Base-by-base conservation (phyloP, 2,797 vertebrate genomes). In the Tarsius wallacei region DNA sequence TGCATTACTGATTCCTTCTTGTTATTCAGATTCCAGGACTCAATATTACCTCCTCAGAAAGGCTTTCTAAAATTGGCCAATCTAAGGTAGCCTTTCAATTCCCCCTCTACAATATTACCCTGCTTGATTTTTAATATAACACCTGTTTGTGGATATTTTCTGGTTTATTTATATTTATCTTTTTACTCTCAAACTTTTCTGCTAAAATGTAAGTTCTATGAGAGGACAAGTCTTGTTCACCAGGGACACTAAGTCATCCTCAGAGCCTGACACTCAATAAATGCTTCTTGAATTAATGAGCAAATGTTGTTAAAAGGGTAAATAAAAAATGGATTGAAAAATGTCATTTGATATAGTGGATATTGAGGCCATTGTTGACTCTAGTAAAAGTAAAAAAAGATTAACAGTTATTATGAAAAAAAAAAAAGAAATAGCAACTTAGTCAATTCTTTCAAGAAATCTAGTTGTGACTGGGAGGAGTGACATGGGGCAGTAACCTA, bases 131-230 rank as follows among this genome's bases (percentile, higher is more conserved):
- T 81, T 82, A 96, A 94, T 1, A 5, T 49, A 71, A 76, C 7
- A 94, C 17, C 81, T 82, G 21, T 73, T 81, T 86, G 70, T 11
- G 16, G 15, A 81, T 88, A 70, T 63, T 88, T 55, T 93, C 31
- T 94, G 33, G 31, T 68, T 86, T 87, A 12, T 61, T 89, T 85
- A 31, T 14, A 16, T 74, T 87, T 66, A 81, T 82, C 84, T 78
- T n/a, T 55, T 93, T 74, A 77, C 11, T 90, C 33, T 55, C 81
- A 92, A 92, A 94, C 26, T 64, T 91, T 77, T 84, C 49, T 84
- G 42, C 86, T 84, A 68, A 91, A 92, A 90, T 86, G 2, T 64
- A 93, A 78, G 47, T 36, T 87, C 86, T 71, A 78, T 42, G 63
- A 94, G 53, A 94, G 21, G 49, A 42, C 10, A 81, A 77, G 22